Conservation (phyloP, 2,113 vertebrate species). For the Urocitellus parryii region DNA sequence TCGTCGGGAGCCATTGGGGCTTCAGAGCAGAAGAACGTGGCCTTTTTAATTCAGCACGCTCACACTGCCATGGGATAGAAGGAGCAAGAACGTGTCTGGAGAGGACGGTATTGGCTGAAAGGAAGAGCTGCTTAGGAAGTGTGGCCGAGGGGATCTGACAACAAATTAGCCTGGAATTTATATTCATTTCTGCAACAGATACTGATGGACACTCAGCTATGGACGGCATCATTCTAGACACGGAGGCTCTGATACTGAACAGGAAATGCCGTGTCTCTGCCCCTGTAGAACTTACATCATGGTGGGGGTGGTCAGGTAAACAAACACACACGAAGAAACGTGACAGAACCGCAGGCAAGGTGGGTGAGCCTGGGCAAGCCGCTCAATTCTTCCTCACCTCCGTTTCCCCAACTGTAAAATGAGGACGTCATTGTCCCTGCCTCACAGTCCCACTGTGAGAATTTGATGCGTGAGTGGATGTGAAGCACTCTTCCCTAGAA, state of each 20-base stretch:
- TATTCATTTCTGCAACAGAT: background rate
- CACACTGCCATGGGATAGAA: background rate
- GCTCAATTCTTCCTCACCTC: background rate
- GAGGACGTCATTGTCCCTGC: background rate
- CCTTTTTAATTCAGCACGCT: background rate
- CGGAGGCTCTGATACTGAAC: background rate
- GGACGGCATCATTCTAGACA: background rate
- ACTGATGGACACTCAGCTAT: background rate
- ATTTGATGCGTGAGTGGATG: background rate
- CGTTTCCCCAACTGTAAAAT: background rate
- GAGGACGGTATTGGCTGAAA: background rate
- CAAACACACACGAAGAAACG: background rate
- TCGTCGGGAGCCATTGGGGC: background rate
- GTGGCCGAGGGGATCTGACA: background rate
- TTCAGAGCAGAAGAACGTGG: background rate
- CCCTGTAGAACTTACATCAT: background rate
- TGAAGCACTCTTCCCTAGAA: background rate
- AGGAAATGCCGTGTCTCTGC: background rate
- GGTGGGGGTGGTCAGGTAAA: background rate
- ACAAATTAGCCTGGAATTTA: background rate
- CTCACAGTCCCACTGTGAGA: background rate
- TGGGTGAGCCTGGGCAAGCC: background rate
- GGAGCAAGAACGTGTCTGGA: background rate
- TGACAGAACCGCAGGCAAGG: background rate
- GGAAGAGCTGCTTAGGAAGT: background rate